Evolutionary conservation across 2,113 vertebrate genomes (phyloP), one percentile per base, ranked within the genome.

Genomic region (Malurus elegans): DNA sequence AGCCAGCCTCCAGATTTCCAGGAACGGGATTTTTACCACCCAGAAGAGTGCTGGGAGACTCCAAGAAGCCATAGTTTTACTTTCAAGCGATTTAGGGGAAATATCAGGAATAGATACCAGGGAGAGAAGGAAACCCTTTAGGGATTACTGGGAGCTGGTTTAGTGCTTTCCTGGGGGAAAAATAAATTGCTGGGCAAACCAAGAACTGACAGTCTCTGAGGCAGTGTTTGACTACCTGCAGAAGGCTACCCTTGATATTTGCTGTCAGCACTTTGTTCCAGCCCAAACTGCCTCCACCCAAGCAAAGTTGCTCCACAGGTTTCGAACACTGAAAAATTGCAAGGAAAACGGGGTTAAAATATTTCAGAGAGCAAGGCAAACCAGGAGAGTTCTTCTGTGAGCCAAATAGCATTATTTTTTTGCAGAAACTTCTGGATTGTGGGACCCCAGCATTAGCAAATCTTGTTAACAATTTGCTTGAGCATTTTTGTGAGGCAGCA

Each of bases 391-490:
- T 91, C n/a, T 75, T 80, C 69, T 7, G 2, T 51, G 50, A 58
- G 44, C 29, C 54, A 91, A 73, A 56, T 28, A 10, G 23, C 14
- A 6, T n/a, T 47, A 18, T 18, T 36, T 84, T 38, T 84, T 51
- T 72, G 45, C 45, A 62, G 69, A 75, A 79, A 70, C 12, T 76
- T 57, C 50, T 4, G 26, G 70, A 28, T 18, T 44, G 45, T 38
- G 76, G 44, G 71, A 83, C 48, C 40, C 67, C 51, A 67, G 79
- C 10, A 5, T 76, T 32, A 64, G 86, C 82, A 90, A 86, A 87
- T 48, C 87, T 95, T 10, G 14, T 90, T 96, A 94, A 90, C 86
- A 85, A 93, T 86, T 74, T 83, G 62, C 65, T 70, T 48, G 74
- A 71, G 58, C 26, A 26, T 50, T 95, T 10, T 4, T 70, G 58